These are phyloP conservation scores for Smithornis capensis DNA, from an alignment of 2,113 vertebrate genomes.

Conservation along the genomic window DNA sequence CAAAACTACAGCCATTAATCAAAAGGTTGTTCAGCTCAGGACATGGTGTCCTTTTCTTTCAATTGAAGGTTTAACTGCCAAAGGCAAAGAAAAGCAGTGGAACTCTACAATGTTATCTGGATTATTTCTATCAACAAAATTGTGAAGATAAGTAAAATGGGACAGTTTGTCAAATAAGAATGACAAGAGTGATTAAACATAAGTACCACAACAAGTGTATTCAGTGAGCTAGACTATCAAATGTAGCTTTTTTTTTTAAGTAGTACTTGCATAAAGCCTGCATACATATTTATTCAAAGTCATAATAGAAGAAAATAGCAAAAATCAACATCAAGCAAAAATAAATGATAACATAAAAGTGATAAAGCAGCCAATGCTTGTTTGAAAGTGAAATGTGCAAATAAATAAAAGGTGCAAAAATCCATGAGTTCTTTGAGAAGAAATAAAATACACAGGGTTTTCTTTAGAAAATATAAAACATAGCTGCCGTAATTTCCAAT, in stretches of 20 bases:
- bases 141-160: constrained; percentile 41
- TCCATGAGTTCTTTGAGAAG: neutral
- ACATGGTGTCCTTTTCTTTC: constrained; percentile 13
- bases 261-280: neutral
- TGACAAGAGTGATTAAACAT: constrained; percentile 12
- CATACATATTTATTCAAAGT: neutral
- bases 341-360: constrained; percentile 19
- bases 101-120: neutral
- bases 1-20: neutral
- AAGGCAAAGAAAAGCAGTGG: neutral
- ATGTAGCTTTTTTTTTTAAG: neutral
- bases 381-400: constrained; percentile 22
- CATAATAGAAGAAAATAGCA: neutral
- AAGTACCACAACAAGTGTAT: neutral
- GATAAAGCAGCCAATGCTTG: neutral
- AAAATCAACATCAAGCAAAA: neutral
- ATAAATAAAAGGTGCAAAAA: neutral
- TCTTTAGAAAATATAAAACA: neutral
- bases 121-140: constrained; percentile 9
- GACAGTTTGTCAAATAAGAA: constrained; percentile 26
- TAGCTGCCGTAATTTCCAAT: neutral
- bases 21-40: neutral
- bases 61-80: constrained; percentile 28
- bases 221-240: neutral
- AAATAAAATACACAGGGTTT: neutral